These are phyloP conservation scores for Margaritifera margaritifera DNA, from an alignment of 2,888 invertebrate genomes.

Conservation along the genomic window DNA sequence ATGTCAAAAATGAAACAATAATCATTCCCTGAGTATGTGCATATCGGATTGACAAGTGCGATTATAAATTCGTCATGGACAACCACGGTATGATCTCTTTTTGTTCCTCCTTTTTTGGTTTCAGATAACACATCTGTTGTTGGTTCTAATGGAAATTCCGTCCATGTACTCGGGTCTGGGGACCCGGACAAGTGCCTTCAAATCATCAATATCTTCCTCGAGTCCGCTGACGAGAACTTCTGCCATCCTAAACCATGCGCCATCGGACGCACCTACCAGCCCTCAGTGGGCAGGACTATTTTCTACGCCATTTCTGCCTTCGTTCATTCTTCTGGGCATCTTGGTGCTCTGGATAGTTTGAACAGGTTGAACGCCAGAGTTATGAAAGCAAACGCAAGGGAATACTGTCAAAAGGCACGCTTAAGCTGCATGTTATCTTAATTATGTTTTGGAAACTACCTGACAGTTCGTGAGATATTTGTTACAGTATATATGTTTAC, in stretches of 20 bases:
- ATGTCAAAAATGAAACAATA: not conserved
- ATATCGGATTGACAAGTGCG: not conserved
- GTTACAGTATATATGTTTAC: not conserved
- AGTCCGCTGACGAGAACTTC: constrained; percentile 42
- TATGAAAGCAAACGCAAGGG: constrained; percentile 41
- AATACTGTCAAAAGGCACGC: constrained; percentile 51
- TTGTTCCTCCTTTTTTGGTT: constrained; percentile 4
- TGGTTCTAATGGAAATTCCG: constrained; percentile 18
- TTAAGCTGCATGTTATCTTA: not conserved
- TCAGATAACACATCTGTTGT: constrained; percentile 31
- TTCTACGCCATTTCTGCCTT: constrained; percentile 60
- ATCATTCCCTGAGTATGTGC: not conserved
- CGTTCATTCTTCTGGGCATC: constrained; percentile 44
- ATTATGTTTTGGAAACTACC: not conserved
- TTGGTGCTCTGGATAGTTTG: constrained; percentile 43
- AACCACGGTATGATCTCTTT: not conserved
- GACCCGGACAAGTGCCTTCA: constrained; percentile 49
- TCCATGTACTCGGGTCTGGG: constrained; percentile 53
- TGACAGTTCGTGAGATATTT: not conserved
- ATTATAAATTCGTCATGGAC: not conserved
- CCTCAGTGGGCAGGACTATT: constrained; percentile 39
- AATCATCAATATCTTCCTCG: constrained; percentile 45
- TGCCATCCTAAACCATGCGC: constrained; percentile 68
- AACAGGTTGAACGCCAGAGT: constrained; percentile 43
- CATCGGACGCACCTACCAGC: constrained; percentile 60